Evolutionary conservation across 1,140 invertebrate species (phyloP).

Genomic region (Heliconius melpomene): DNA sequence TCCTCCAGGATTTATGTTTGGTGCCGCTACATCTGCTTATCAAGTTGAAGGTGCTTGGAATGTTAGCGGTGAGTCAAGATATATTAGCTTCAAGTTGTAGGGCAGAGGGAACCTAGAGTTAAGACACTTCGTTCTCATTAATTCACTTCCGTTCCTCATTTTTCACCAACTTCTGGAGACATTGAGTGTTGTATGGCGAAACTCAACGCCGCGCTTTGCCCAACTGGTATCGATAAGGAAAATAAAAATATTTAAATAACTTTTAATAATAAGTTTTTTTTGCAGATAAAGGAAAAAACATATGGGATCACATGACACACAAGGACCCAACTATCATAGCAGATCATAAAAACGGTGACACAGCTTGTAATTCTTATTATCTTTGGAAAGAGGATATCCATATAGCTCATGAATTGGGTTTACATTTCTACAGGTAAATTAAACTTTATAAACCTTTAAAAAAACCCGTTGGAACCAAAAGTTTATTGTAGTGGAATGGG

Average conservation of each 20-base stretch:
- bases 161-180: no score
- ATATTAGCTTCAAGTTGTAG: no score
- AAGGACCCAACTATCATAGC: slow-evolving; percentile 20
- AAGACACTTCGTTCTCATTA: no score
- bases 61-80: slow-evolving; percentile 48
- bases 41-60: slow-evolving; percentile 77
- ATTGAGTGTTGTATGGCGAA: no score
- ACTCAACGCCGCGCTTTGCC: no score
- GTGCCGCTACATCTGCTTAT: slow-evolving; percentile 65
- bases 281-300: slow-evolving; percentile 62
- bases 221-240: no score
- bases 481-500: no score
- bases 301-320: slow-evolving; percentile 41
- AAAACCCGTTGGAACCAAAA: no score
- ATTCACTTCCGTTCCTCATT: no score
- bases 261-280: background rate
- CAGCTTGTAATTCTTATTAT: slow-evolving; percentile 41
- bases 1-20: slow-evolving; percentile 64
- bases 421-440: slow-evolving; percentile 44
- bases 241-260: no score
- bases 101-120: no score
- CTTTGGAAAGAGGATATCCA: slow-evolving; percentile 39
- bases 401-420: slow-evolving; percentile 37
- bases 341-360: slow-evolving; percentile 32
- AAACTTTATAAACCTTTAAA: no score